Conservation (phyloP, 1,140 invertebrate species). For the Brachionus sp. region DNA sequence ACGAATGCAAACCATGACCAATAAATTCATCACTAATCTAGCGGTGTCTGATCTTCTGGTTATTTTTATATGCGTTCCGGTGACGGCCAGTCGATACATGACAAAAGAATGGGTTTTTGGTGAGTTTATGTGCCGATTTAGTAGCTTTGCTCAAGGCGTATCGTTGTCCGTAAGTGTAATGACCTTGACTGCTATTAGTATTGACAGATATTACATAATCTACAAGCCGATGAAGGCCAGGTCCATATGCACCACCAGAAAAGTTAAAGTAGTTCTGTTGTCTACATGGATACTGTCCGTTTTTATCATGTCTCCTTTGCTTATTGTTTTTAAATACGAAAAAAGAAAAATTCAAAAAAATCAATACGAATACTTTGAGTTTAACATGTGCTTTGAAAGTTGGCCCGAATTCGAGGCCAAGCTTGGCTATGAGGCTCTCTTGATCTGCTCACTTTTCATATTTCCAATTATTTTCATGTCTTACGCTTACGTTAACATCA, state of each 20-base stretch:
- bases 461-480: conserved; percentile 41
- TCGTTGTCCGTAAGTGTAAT: conserved; percentile 31
- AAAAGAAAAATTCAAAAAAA: neutral
- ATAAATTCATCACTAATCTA: conserved; percentile 41
- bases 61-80: conserved; percentile 39
- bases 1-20: conserved; percentile 39
- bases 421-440: conserved; percentile 7
- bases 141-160: conserved; percentile 33
- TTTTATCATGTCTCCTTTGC: conserved; percentile 23
- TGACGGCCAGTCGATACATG: conserved; percentile 3
- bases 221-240: conserved; percentile 40
- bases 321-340: conserved; percentile 23
- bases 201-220: conserved; percentile 37
- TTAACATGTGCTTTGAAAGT: conserved; percentile 25
- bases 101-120: conserved; percentile 42
- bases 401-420: conserved; percentile 36
- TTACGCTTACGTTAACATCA: conserved; percentile 19
- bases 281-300: neutral
- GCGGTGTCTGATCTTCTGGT: conserved; percentile 43
- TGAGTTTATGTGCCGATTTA: conserved; percentile 45
- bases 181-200: neutral
- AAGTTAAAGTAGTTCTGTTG: neutral
- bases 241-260: conserved; percentile 5
- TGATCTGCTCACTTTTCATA: conserved; percentile 23
- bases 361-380: conserved; percentile 4